phyloP scores from a whole-genome alignment of 2,888 invertebrate genomes.

The Pharmacophagus antenor region DNA sequence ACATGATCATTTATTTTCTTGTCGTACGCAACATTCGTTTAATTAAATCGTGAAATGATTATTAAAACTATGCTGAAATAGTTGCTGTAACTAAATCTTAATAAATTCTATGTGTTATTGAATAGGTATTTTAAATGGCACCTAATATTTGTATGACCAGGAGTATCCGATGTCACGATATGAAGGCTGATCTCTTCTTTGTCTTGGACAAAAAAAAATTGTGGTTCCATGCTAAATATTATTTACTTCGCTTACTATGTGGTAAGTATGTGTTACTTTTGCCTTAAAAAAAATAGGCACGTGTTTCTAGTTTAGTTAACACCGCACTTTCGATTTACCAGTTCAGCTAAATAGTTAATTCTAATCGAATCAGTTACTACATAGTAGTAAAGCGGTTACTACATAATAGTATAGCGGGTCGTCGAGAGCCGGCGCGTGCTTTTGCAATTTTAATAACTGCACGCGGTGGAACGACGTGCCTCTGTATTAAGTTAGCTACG shows the following conservation, averaged over 20 bases:
- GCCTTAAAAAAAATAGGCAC: neutral
- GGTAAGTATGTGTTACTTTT: neutral
- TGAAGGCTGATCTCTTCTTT: no score
- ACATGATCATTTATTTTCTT: no score
- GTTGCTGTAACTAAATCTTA: no score
- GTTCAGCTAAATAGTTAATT: neutral
- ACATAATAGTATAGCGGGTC: neutral
- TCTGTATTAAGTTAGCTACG: conserved; percentile 2
- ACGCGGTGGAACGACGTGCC: conserved; percentile 1
- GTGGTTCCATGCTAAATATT: neutral
- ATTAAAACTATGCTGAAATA: no score
- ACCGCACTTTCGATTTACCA: neutral
- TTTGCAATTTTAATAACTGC: conserved; percentile 18
- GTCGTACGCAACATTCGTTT: no score
- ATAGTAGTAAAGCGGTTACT: neutral
- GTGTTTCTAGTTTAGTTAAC: neutral
- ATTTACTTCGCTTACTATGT: neutral
- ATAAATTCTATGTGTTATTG: no score
- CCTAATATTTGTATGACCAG: no score
- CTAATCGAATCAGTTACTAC: neutral
- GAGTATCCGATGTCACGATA: no score
- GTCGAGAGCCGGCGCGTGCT: neutral
- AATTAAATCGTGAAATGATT: no score
- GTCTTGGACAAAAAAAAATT: neutral
- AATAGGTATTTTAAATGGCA: no score